Evolutionary conservation across 2,113 vertebrate species (phyloP).

Genomic region (Sphyrna mokarran): DNA sequence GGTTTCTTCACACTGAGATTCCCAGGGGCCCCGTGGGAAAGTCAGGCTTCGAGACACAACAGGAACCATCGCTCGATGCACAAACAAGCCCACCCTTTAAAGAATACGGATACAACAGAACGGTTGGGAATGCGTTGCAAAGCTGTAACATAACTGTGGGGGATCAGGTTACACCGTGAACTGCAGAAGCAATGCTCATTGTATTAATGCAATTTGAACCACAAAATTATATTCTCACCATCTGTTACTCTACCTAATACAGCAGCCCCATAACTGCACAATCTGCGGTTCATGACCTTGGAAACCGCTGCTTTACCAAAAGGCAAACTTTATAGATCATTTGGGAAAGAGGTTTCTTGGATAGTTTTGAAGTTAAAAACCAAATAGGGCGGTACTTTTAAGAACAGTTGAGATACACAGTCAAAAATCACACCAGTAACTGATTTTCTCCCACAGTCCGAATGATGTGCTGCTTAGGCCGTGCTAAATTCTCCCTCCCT

Average conservation of each 20-base stretch:
- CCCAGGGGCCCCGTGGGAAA: background rate
- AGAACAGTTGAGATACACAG: background rate
- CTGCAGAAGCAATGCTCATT: background rate
- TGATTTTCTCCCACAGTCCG: too few relatives aligned
- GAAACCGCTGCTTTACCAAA: background rate
- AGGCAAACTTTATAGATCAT: background rate
- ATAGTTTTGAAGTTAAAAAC: background rate
- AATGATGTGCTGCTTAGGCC: too few relatives aligned
- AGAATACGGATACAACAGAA: background rate
- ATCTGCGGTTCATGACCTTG: background rate
- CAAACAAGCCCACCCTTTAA: background rate
- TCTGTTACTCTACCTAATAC: background rate
- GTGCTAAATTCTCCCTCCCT: too few relatives aligned
- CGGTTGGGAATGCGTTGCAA: background rate
- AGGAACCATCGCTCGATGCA: background rate
- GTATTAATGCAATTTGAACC: constrained; percentile 11
- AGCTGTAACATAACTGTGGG: background rate
- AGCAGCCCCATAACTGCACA: background rate
- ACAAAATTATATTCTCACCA: constrained; percentile 3
- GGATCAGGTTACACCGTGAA: background rate
- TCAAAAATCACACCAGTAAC: background rate
- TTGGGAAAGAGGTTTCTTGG: background rate
- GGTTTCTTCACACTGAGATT: background rate
- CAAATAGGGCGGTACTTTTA: background rate
- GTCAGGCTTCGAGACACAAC: background rate